Evolutionary conservation across 2,113 vertebrate genomes (phyloP).

Genomic region (Clarias magur): DNA sequence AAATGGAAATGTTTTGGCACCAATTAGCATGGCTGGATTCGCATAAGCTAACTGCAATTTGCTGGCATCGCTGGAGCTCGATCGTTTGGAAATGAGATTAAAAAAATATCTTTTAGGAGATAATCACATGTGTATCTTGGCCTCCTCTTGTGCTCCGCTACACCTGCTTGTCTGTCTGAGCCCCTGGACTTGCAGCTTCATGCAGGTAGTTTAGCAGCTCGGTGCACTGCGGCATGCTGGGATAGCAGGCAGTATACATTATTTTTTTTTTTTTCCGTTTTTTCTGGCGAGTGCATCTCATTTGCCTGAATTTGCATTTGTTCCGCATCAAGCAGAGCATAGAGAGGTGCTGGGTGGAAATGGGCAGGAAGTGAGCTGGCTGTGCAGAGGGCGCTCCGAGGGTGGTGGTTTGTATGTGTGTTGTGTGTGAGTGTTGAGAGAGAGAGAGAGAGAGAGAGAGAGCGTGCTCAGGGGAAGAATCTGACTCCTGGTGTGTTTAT

Average conservation of each 20-base stretch:
- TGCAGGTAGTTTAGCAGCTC: constrained; percentile 62
- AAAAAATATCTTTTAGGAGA: not conserved
- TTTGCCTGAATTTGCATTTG: constrained; percentile 75
- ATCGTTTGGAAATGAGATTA: not conserved
- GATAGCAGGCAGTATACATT: constrained; percentile 59
- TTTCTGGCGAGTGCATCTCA: constrained; percentile 64
- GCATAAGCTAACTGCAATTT: constrained; percentile 9
- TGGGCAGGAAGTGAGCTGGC: constrained; percentile 49
- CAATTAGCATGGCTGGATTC: constrained; percentile 16
- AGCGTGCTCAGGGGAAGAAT: constrained; percentile 33
- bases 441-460: not conserved
- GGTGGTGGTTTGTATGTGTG: not conserved
- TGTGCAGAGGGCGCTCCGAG: constrained; percentile 45
- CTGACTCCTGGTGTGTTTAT: constrained; percentile 35
- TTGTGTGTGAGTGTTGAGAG: not conserved
- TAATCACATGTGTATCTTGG: constrained; percentile 28
- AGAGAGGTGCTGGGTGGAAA: constrained; percentile 32
- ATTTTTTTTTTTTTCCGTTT: constrained; percentile 13
- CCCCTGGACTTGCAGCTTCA: constrained; percentile 46
- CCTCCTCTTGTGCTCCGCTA: constrained; percentile 5
- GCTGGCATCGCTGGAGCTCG: not conserved
- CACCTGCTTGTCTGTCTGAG: constrained; percentile 59
- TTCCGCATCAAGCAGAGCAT: constrained; percentile 64
- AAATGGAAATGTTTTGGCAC: not conserved
- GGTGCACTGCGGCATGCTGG: constrained; percentile 68